Evolutionary conservation across 2,888 invertebrate species (phyloP).

Genomic region (Agrotis clavis): DNA sequence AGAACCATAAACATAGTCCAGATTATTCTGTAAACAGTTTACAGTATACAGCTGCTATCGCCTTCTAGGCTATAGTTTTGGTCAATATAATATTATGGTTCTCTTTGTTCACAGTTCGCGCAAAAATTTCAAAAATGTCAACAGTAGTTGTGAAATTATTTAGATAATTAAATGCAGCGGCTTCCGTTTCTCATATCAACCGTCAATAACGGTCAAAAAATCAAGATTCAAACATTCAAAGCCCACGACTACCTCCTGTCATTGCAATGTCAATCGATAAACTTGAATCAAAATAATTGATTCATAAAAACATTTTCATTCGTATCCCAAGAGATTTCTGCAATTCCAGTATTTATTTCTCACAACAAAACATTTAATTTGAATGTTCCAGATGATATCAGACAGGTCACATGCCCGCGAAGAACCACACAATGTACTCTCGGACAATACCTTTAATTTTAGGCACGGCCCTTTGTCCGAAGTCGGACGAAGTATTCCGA

Average conservation of each 20-base stretch:
- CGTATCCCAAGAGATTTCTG: neutral
- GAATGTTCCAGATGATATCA: conserved; percentile 35
- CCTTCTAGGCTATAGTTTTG: too few species aligned
- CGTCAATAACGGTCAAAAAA: conserved; percentile 41
- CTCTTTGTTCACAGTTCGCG: too few species aligned
- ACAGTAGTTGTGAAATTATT: neutral
- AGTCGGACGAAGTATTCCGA: conserved; percentile 55
- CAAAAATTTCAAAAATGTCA: neutral
- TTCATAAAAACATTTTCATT: neutral
- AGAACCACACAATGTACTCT: conserved; percentile 35
- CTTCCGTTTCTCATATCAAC: conserved; percentile 18
- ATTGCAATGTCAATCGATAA: conserved; percentile 10
- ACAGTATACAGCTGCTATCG: too few species aligned
- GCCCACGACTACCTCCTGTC: neutral
- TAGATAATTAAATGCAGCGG: neutral
- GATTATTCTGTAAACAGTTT: too few species aligned
- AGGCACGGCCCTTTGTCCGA: conserved; percentile 52
- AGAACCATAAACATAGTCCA: too few species aligned
- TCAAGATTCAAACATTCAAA: neutral
- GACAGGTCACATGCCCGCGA: conserved; percentile 34
- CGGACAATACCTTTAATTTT: conserved; percentile 65
- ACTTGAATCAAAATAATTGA: conserved; percentile 14
- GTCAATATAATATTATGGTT: too few species aligned
- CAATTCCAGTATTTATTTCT: conserved; percentile 32
- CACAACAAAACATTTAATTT: conserved; percentile 26